Evolutionary conservation across 1,140 invertebrate species (phyloP), one percentile per base, ranked within the genome.

Genomic region (Drosophila lacertosa): DNA sequence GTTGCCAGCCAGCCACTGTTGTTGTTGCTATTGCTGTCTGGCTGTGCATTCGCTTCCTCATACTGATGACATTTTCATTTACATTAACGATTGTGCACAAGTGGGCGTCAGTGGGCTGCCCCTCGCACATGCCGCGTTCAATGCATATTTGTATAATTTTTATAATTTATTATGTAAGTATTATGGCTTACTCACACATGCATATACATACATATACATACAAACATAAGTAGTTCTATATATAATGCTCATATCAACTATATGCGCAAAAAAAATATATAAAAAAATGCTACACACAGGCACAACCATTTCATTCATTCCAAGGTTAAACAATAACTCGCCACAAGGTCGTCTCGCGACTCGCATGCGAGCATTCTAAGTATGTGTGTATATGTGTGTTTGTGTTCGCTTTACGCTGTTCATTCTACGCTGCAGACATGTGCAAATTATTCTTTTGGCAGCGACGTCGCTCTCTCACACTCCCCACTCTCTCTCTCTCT

Each of bases 271-370:
- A 42, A 42, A 51, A 29, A n/a, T 9, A 9, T 51, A n/a, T 9
- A 9, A 57, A 40, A 58, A 65, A 57, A 64, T 29, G 55, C 47
- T 42, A 55, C 33, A 58, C 33, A 65, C 35, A 29, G 18, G 33
- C 55, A 60, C 29, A 64, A 42, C 50, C 60, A 72, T 76, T 76
- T 78, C 57, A 67, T 77, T 89, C 54, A 68, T 74, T 72, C 79
- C 89, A 90, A 88, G 89, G 89, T 90, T 90, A 77, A 90, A 90
- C 89, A 90, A 82, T 88, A 90, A 79, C 77, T 86, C 68, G 51
- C 51, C 45, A 71, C 89, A 90, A 90, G 89, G 89, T 89, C 82
- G 78, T 77, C 62, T 54, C 53, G 68, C 63, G 64, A 65, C 51
- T 54, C 67, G 55, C 54, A 59, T 74, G 60, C 67, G 48, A 75